phyloP scores from a whole-genome alignment of 30 jellyfish, hydroid and myxozoan genomes.

The Aurelia sp. region DNA sequence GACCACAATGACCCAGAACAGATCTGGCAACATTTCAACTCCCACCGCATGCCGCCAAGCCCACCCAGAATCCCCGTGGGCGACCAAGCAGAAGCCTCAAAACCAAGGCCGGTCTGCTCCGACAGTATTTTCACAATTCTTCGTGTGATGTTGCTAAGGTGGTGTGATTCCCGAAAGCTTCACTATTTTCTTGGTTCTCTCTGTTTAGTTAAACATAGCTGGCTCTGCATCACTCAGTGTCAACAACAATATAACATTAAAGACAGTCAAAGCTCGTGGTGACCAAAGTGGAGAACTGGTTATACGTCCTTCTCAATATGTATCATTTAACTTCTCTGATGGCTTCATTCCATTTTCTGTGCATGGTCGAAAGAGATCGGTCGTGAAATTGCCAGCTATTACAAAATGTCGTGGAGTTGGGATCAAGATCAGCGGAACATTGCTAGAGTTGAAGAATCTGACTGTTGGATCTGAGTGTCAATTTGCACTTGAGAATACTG shows the following conservation, averaged over 20 bases:
- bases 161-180: not conserved
- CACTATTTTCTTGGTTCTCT: not conserved
- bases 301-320: slow-evolving; percentile 50
- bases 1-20: no score
- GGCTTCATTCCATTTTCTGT: slow-evolving; percentile 74
- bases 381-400: slow-evolving; percentile 41
- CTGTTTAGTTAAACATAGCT: slow-evolving; percentile 41
- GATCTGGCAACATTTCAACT: no score
- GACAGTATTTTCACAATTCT: not conserved
- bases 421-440: slow-evolving; percentile 32
- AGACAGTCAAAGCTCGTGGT: slow-evolving; percentile 53
- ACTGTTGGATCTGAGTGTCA: slow-evolving; percentile 61
- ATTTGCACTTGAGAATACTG: slow-evolving; percentile 39
- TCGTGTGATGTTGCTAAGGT: not conserved
- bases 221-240: slow-evolving; percentile 72
- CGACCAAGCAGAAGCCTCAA: no score
- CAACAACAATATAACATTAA: slow-evolving; percentile 37
- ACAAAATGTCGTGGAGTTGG: slow-evolving; percentile 71
- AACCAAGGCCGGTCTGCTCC: no score
- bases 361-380: slow-evolving; percentile 49
- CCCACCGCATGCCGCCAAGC: no score
- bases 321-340: slow-evolving; percentile 54
- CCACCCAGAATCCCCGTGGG: no score
- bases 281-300: slow-evolving; percentile 65
- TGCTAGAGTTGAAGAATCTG: slow-evolving; percentile 27